Conservation (phyloP, 2,888 invertebrate genomes). For the Chrysopilus asiliformis region DNA sequence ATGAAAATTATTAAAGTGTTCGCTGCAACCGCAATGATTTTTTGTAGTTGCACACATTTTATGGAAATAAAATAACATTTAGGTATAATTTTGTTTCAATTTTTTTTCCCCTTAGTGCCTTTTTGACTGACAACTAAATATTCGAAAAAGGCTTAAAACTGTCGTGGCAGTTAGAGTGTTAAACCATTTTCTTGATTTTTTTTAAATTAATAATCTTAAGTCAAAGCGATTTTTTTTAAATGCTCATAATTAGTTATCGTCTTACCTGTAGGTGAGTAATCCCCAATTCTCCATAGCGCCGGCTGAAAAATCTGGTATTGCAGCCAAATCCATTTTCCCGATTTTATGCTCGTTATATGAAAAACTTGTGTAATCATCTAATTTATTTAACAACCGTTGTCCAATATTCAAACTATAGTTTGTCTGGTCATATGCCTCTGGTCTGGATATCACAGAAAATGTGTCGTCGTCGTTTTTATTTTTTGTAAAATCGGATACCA, state of each 20-base stretch:
- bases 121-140: no score
- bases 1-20: conserved; percentile 46
- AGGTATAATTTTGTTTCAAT: no score
- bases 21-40: no score
- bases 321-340: conserved; percentile 71
- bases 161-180: no score
- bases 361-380: conserved; percentile 46
- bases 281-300: conserved; percentile 94
- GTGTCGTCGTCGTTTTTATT: conserved; percentile 22
- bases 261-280: conserved; percentile 61
- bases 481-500: conserved; percentile 46
- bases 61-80: no score
- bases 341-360: conserved; percentile 41
- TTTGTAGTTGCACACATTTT: no score
- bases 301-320: conserved; percentile 68
- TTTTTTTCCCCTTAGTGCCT: no score
- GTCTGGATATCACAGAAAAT: conserved; percentile 53
- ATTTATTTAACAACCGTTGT: conserved; percentile 36
- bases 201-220: no score
- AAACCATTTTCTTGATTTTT: conserved; percentile 38
- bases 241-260: no score
- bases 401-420: conserved; percentile 52
- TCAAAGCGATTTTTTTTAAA: no score
- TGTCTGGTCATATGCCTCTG: conserved; percentile 51
- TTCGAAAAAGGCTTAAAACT: no score